Evolutionary conservation across 2,113 vertebrate species (phyloP).

Genomic region (Eurypyga helias): DNA sequence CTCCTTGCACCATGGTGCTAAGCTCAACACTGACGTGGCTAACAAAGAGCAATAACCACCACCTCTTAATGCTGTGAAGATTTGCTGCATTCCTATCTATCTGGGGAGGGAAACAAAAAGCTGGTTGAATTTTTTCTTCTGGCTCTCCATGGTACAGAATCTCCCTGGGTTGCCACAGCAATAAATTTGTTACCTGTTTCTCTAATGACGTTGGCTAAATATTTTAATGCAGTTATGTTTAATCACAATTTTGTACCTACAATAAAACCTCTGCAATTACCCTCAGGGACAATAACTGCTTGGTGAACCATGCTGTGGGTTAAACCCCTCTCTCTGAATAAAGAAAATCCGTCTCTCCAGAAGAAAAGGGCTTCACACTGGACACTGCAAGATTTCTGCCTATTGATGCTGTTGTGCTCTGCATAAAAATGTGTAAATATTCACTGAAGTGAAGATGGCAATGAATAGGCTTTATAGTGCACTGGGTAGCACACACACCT

Average conservation of each 20-base stretch:
- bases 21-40: fast-evolving
- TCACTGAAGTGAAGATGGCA: not conserved
- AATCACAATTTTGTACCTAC: not conserved
- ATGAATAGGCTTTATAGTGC: not conserved
- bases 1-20: not conserved
- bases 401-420: not conserved
- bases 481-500: not conserved
- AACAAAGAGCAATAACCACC: not conserved
- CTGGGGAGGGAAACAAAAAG: not conserved
- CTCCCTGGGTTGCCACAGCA: not conserved
- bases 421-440: not conserved
- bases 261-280: not conserved
- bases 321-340: not conserved
- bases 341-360: not conserved
- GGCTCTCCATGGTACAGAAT: not conserved
- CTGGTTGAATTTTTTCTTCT: not conserved
- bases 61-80: not conserved
- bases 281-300: not conserved
- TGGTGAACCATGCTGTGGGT: not conserved
- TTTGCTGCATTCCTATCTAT: not conserved
- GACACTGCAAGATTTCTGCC: not conserved
- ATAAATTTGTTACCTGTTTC: not conserved
- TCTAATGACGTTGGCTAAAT: not conserved
- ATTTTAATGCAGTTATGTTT: not conserved
- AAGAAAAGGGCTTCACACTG: not conserved